phyloP scores from a whole-genome alignment of 2,113 vertebrate genomes.

The Notiomystis cincta region DNA sequence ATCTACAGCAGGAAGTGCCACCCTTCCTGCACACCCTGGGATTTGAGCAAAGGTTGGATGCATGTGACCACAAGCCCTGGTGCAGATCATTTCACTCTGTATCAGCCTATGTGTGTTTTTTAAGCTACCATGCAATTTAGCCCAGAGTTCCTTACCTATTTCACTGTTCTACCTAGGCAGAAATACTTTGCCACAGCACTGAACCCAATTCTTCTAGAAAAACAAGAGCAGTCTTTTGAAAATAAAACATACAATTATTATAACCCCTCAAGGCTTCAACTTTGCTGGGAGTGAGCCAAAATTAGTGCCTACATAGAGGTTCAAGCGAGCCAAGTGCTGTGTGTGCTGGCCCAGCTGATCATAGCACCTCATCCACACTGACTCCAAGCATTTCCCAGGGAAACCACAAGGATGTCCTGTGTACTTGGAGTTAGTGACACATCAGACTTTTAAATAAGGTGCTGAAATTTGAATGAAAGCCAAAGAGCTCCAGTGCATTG shows the following conservation, averaged over 20 bases:
- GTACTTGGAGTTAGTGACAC: not conserved
- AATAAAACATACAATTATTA: not conserved
- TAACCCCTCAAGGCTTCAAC: not conserved
- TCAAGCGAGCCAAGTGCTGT: not conserved
- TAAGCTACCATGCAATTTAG: not conserved
- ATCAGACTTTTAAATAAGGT: not conserved
- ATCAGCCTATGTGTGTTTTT: not conserved
- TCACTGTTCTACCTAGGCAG: not conserved
- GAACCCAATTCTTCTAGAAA: not conserved
- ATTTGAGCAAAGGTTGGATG: constrained; percentile 13
- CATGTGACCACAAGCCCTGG: not conserved
- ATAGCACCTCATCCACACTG: not conserved
- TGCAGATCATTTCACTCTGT: not conserved
- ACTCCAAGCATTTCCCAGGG: not conserved
- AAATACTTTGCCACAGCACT: not conserved
- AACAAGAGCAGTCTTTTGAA: not conserved
- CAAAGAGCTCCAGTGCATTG: not conserved
- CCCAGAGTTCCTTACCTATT: not conserved
- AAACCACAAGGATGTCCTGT: not conserved
- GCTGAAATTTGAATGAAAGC: not conserved
- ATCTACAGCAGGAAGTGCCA: constrained; percentile 58
- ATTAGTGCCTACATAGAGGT: not conserved
- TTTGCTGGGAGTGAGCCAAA: not conserved
- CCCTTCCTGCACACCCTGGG: constrained; percentile 26
- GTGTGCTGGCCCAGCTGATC: not conserved